These are phyloP conservation scores for Odobenus rosmarus DNA, from an alignment of 2,113 vertebrate genomes.

Conservation along the genomic window DNA sequence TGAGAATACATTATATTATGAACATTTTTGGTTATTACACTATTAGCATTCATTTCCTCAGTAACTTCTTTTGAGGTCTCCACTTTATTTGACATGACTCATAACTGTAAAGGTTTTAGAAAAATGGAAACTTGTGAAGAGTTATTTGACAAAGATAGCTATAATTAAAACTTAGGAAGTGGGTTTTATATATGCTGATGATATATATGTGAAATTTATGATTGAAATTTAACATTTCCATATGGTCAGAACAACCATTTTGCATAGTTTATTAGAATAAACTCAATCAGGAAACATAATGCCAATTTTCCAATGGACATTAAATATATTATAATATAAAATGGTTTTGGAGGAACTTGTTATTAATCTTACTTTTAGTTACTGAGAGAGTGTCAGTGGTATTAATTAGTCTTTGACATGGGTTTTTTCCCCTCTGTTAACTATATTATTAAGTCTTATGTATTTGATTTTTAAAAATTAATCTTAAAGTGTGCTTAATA, in stretches of 20 bases:
- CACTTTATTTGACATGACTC: background rate
- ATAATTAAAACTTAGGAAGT: background rate
- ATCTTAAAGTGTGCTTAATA: background rate
- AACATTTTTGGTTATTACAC: background rate
- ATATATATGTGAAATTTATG: background rate
- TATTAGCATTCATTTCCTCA: background rate
- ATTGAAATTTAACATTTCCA: slow-evolving; percentile 23
- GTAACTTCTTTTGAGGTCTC: background rate
- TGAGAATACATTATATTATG: background rate
- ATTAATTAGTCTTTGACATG: slow-evolving; percentile 45
- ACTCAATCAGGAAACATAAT: background rate
- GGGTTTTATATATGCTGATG: slow-evolving; percentile 10
- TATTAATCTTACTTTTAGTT: slow-evolving; percentile 59
- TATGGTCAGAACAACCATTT: slow-evolving; percentile 1
- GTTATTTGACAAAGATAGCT: background rate
- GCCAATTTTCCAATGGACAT: background rate
- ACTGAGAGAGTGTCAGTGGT: background rate
- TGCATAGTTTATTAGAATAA: slow-evolving; percentile 29
- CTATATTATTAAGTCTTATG: background rate
- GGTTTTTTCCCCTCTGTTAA: background rate
- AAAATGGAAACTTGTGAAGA: slow-evolving; percentile 43
- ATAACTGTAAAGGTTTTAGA: slow-evolving; percentile 37
- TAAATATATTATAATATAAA: slow-evolving; percentile 9
- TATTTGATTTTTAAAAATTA: slow-evolving; percentile 57
- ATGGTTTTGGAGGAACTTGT: background rate